A percentile compares a stretch with the other conserved stretches of the same genome.
Conservation (phyloP, 2,797 vertebrate species). For the Eulemur albifrons region DNA sequence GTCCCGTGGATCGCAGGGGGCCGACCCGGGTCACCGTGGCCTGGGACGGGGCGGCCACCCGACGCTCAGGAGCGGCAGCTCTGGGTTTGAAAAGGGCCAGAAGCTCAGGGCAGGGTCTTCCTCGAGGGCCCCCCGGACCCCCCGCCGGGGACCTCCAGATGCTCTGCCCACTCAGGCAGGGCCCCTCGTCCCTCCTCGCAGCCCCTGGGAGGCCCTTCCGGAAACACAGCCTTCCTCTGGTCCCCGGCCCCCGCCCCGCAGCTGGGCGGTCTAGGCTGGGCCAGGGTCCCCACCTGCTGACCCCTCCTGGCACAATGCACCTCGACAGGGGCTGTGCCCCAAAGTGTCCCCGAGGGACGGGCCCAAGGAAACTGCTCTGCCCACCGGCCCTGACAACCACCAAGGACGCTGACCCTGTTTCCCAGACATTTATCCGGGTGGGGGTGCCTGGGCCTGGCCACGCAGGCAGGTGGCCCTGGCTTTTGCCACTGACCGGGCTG, state of each 20-base stretch:
- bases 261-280: background rate
- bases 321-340: rapidly evolving
- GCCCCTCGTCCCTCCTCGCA: background rate
- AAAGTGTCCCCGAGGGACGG: rapidly evolving
- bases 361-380: background rate
- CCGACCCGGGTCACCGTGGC: background rate
- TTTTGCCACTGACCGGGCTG: background rate
- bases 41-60: background rate
- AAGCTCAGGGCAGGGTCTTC: background rate
- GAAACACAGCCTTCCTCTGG: background rate
- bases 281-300: background rate
- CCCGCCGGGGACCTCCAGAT: background rate
- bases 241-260: background rate
- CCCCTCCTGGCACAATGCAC: background rate
- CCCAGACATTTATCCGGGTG: background rate
- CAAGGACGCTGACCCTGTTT: background rate
- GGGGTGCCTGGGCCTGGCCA: too few species aligned
- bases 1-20: background rate
- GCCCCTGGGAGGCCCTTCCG: background rate
- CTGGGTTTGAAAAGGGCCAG: background rate
- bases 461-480: background rate
- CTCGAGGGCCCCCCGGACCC: background rate
- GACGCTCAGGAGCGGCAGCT: rapidly evolving
- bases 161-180: background rate
- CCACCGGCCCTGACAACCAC: background rate